These are phyloP conservation scores for Setipinna tenuifilis DNA, from an alignment of 2,797 vertebrate genomes.

Conservation along the genomic window DNA sequence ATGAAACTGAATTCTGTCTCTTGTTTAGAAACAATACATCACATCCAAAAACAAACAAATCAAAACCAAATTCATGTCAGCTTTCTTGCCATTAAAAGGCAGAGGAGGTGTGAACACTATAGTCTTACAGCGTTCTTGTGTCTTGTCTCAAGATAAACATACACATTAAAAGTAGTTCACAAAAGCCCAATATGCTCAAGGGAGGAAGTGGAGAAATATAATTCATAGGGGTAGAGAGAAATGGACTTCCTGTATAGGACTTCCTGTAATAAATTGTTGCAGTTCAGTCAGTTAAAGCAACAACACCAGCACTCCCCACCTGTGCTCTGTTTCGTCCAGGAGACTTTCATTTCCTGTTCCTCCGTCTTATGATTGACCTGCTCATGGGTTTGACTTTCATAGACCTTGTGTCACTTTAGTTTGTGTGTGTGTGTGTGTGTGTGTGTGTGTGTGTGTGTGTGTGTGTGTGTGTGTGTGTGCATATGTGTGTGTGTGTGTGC, in stretches of 20 bases:
- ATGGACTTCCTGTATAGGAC: not conserved
- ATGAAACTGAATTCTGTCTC: not conserved
- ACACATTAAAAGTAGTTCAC: not conserved
- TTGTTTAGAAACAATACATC: not conserved
- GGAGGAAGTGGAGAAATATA: not conserved
- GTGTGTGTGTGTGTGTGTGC: slow-evolving; percentile 20
- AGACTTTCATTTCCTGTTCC: slow-evolving; percentile 19
- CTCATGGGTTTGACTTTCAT: not conserved
- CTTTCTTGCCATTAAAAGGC: not conserved
- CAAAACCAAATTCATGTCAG: not conserved
- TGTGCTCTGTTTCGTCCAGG: not conserved
- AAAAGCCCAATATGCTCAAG: not conserved
- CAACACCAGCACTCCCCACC: not conserved
- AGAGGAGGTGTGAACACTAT: too few relatives aligned
- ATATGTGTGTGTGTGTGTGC: slow-evolving; percentile 11
- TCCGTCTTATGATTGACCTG: not conserved
- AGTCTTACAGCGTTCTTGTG: too few relatives aligned
- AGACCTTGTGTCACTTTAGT: not conserved
- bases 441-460: not conserved
- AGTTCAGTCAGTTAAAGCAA: not conserved
- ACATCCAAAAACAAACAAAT: not conserved
- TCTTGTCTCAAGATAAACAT: not conserved
- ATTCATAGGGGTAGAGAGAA: not conserved
- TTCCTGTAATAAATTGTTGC: not conserved
- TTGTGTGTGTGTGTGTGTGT: not conserved